Percentiles rank a stretch among this genome's conserved stretches.
These are phyloP conservation scores for Caenorhabditis sp. DNA, from an alignment of 2,888 invertebrate genomes.

Conservation along the genomic window DNA sequence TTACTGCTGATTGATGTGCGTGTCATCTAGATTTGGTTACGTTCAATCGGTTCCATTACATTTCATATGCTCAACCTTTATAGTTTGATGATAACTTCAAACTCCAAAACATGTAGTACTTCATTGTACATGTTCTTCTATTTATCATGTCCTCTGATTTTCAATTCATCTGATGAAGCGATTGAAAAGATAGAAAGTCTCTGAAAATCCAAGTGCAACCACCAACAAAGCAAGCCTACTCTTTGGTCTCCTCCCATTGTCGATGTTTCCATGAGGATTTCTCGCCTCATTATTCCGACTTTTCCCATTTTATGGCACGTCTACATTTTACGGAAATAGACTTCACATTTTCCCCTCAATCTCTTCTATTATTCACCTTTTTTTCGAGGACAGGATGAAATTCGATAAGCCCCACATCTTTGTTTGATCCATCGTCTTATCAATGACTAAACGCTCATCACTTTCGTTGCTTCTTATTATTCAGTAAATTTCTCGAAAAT, in stretches of 20 bases:
- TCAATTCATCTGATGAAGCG: not conserved
- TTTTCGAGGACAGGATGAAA: not conserved
- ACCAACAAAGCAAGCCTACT: not conserved
- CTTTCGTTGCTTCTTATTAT: not conserved
- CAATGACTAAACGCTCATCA: not conserved
- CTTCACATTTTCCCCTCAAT: not conserved
- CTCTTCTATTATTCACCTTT: not conserved
- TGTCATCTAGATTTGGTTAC: no score
- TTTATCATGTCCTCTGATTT: not conserved
- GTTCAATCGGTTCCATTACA: no score
- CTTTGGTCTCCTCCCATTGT: not conserved
- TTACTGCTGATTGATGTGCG: no score
- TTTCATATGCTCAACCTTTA: no score
- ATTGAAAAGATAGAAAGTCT: not conserved
- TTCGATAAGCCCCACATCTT: not conserved
- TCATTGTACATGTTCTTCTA: not conserved
- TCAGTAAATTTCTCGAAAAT: no score
- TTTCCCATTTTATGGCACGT: slow-evolving; percentile 2
- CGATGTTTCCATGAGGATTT: slow-evolving; percentile 8
- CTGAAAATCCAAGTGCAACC: not conserved
- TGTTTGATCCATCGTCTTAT: not conserved
- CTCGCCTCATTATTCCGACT: not conserved
- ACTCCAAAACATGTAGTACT: no score
- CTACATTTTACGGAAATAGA: slow-evolving; percentile 1
- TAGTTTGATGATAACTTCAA: no score